Evolutionary conservation across 2,888 invertebrate genomes (phyloP).

Genomic region (Hydrotaea diabolus): DNA sequence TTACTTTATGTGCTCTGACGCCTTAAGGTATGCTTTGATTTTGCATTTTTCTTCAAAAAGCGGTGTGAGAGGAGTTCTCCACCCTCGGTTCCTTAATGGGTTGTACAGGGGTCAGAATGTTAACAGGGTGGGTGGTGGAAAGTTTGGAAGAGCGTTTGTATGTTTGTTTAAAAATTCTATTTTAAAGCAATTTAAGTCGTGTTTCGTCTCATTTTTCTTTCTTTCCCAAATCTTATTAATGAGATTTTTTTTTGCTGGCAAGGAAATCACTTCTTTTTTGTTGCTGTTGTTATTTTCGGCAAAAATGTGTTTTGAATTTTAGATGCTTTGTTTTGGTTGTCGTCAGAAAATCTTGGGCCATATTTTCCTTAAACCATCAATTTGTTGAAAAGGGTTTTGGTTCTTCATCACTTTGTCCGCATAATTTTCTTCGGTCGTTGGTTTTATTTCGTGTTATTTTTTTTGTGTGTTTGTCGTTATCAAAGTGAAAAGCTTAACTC

Average conservation of each 20-base stretch:
- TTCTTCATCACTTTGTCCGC: not conserved
- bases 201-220: not conserved
- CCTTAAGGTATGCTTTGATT: conserved; percentile 43
- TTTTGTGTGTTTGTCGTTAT: conserved; percentile 1
- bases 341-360: not conserved
- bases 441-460: not conserved
- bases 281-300: not conserved
- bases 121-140: not conserved
- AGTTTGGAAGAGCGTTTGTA: not conserved
- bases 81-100: too few species aligned
- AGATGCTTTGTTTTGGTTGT: not conserved
- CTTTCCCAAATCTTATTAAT: conserved; percentile 33
- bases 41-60: not conserved
- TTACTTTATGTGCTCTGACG: not conserved
- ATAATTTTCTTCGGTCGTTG: conserved; percentile 6
- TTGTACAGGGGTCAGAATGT: too few species aligned
- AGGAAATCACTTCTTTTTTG: conserved; percentile 29
- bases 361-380: conserved; percentile 12
- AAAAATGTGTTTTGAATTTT: conserved; percentile 37
- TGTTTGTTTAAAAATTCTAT: not conserved
- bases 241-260: not conserved
- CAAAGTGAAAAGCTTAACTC: conserved; percentile 38
- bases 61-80: too few species aligned
- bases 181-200: not conserved
- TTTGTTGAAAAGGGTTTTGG: conserved; percentile 32